Evolutionary conservation across 2,888 invertebrate species (phyloP).

Genomic region (Hyalella azteca): DNA sequence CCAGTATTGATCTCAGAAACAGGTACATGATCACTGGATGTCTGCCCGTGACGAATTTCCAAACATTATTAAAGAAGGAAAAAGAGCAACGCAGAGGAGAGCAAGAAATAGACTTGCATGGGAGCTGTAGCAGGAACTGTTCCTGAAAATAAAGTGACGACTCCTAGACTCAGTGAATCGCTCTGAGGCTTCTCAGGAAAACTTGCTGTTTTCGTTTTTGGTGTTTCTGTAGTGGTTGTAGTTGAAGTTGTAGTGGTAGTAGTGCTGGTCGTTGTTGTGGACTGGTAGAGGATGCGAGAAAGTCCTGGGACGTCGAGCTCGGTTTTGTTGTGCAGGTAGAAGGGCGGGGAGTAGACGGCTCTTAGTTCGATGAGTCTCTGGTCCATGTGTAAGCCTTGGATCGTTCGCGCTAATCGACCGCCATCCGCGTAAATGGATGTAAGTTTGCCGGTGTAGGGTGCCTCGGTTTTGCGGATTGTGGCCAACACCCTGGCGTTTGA

Average conservation of each 20-base stretch:
- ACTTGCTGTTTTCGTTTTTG: slow-evolving; percentile 46
- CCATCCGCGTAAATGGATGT: slow-evolving; percentile 52
- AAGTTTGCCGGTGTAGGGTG: slow-evolving; percentile 52
- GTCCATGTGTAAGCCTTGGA: slow-evolving; percentile 57
- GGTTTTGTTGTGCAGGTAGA: slow-evolving; percentile 56
- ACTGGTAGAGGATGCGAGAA: slow-evolving; percentile 47
- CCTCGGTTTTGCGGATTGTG: slow-evolving; percentile 54
- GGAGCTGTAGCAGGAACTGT: not conserved
- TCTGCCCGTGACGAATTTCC: too few species aligned
- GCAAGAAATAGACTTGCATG: not conserved
- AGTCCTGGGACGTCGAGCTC: slow-evolving; percentile 47
- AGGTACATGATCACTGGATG: too few species aligned
- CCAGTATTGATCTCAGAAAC: too few species aligned
- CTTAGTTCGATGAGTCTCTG: slow-evolving; percentile 46
- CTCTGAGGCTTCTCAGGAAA: slow-evolving; percentile 48
- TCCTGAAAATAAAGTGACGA: slow-evolving; percentile 15
- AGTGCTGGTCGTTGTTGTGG: slow-evolving; percentile 51
- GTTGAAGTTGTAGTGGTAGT: slow-evolving; percentile 55
- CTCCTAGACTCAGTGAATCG: slow-evolving; percentile 45
- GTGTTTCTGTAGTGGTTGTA: slow-evolving; percentile 51
- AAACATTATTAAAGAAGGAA: too few species aligned
- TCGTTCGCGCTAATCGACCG: slow-evolving; percentile 45
- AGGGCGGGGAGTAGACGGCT: slow-evolving; percentile 50
- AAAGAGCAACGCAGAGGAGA: not conserved
- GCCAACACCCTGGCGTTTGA: slow-evolving; percentile 51